These are phyloP conservation scores for Xiphophorus maculatus DNA, from an alignment of 2,113 vertebrate species.

Conservation along the genomic window DNA sequence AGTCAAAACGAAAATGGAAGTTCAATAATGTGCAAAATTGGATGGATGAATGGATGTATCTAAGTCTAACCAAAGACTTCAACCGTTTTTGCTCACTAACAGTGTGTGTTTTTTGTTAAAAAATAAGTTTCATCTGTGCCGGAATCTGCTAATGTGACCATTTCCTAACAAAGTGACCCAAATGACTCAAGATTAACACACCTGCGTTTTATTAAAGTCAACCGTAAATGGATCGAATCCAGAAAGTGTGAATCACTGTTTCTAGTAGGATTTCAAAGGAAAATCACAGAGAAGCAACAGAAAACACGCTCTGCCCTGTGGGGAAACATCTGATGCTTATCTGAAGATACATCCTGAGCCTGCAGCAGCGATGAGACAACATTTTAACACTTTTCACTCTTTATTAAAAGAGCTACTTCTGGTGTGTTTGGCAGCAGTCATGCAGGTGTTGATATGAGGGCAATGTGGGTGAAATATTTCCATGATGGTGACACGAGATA, in stretches of 20 bases:
- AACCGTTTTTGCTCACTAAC: too few relatives aligned
- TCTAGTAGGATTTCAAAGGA: neutral
- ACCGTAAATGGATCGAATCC: neutral
- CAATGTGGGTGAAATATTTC: slow-evolving; percentile 28
- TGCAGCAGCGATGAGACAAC: neutral
- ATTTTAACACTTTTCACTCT: slow-evolving; percentile 7
- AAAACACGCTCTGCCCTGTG: neutral
- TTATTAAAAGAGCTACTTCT: slow-evolving; percentile 11
- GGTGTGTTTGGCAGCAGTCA: slow-evolving; percentile 9
- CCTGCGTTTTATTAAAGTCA: neutral
- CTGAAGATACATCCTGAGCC: neutral
- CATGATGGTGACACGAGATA: slow-evolving; percentile 37
- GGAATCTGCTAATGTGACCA: neutral
- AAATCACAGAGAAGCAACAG: neutral
- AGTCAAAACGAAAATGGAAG: too few relatives aligned
- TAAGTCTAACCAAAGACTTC: too few relatives aligned
- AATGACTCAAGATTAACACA: neutral
- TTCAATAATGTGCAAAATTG: too few relatives aligned
- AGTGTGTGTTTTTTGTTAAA: too few relatives aligned
- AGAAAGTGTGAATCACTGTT: neutral
- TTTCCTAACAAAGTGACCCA: neutral
- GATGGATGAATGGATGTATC: too few relatives aligned
- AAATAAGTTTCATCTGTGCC: neutral
- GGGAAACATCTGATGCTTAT: slow-evolving; percentile 30
- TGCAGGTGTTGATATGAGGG: slow-evolving; percentile 30